phyloP scores from a whole-genome alignment of 1,140 invertebrate species.

The Phymorhynchus buccinoides region DNA sequence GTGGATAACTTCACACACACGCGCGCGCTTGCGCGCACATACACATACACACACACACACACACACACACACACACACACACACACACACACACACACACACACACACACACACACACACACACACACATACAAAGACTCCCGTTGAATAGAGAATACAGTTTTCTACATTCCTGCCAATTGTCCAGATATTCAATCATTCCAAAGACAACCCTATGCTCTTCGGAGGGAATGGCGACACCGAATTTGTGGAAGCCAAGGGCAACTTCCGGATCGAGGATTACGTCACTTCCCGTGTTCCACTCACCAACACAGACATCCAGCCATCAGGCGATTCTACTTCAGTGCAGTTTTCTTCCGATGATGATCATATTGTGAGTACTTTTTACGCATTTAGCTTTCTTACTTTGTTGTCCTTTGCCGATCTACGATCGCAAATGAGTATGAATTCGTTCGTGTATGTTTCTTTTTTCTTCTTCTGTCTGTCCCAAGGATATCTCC shows the following conservation, averaged over 20 bases:
- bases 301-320: background rate
- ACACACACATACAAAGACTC: background rate
- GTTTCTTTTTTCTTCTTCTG: no score
- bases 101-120: conserved; percentile 25
- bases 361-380: background rate
- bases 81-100: conserved; percentile 23
- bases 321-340: background rate
- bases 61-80: conserved; percentile 17
- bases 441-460: no score
- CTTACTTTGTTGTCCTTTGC: no score
- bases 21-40: conserved; percentile 2
- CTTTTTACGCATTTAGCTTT: background rate
- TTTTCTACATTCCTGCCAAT: background rate
- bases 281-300: conserved; percentile 36
- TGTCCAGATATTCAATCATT: conserved; percentile 44
- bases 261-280: conserved; percentile 44
- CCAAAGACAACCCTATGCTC: conserved; percentile 35
- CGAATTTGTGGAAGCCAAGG: conserved; percentile 31
- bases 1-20: no score
- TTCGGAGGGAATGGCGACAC: conserved; percentile 40
- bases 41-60: conserved; percentile 34
- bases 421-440: no score
- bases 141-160: background rate
- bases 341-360: background rate
- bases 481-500: no score